Percentiles rank a stretch among this genome's conserved stretches.
Evolutionary conservation across 1,140 invertebrate species (phyloP).

Genomic region (Brachystomella parvula): DNA sequence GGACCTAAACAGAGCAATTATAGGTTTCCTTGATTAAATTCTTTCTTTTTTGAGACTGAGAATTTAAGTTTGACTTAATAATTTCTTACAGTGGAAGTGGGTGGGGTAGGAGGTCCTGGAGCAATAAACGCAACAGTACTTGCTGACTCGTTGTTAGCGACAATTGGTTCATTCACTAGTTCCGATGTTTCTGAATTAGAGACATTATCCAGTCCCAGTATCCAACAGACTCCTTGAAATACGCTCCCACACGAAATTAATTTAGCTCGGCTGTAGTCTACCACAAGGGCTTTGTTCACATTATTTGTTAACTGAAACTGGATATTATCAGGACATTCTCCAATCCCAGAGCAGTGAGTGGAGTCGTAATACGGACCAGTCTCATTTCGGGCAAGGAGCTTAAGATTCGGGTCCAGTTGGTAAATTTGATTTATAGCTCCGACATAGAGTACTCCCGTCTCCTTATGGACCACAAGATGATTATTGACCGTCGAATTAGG

Average conservation of each 20-base stretch:
- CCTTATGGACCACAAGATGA: slow-evolving; percentile 83
- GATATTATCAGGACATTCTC: slow-evolving; percentile 63
- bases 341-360: slow-evolving; percentile 72
- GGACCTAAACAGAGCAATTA: slow-evolving; percentile 54
- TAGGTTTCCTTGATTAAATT: slow-evolving; percentile 11
- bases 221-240: slow-evolving; percentile 49
- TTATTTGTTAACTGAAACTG: slow-evolving; percentile 72
- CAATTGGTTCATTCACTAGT: slow-evolving; percentile 34
- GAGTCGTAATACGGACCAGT: slow-evolving; percentile 88
- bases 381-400: slow-evolving; percentile 62
- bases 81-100: slow-evolving; percentile 55
- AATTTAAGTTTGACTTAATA: background rate
- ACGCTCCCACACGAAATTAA: slow-evolving; percentile 90
- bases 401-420: slow-evolving; percentile 78
- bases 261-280: slow-evolving; percentile 79
- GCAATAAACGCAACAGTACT: slow-evolving; percentile 96
- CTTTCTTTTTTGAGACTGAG: slow-evolving; percentile 7
- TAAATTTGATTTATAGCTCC: slow-evolving; percentile 90
- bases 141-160: slow-evolving; percentile 82
- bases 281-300: slow-evolving; percentile 90
- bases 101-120: slow-evolving; percentile 73
- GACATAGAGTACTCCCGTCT: slow-evolving; percentile 83
- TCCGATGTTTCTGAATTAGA: slow-evolving; percentile 32
- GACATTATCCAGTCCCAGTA: slow-evolving; percentile 35
- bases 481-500: slow-evolving; percentile 46